phyloP scores from a whole-genome alignment of 2,113 vertebrate genomes.

The Todiramphus saurophagus region DNA sequence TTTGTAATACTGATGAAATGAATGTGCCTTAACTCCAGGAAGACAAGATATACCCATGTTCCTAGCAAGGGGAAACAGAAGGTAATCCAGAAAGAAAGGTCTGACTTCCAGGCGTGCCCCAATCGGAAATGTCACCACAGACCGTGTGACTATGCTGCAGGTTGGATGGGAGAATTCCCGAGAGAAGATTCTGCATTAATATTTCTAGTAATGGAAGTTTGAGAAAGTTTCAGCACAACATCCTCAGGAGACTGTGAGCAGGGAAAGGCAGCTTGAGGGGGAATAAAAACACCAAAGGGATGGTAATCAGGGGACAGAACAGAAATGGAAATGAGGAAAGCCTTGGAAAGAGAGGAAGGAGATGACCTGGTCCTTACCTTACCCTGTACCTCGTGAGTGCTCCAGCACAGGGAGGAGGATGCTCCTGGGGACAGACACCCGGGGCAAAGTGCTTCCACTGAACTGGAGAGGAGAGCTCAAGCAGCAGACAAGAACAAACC shows the following conservation, averaged over 20 bases:
- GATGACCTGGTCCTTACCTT: neutral
- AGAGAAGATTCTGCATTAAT: neutral
- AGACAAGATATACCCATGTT: neutral
- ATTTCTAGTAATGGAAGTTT: neutral
- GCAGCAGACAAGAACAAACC: neutral
- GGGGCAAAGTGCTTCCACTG: neutral
- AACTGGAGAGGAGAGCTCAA: neutral
- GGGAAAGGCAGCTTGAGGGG: neutral
- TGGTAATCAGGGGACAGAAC: slow-evolving; percentile 1
- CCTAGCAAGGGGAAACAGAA: neutral
- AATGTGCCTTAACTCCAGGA: neutral
- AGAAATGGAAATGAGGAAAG: slow-evolving; percentile 17
- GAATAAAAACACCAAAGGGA: neutral
- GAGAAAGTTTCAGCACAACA: neutral
- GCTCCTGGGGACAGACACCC: neutral
- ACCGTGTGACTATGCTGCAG: neutral
- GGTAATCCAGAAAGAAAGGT: neutral
- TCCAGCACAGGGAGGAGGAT: neutral
- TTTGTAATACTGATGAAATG: neutral
- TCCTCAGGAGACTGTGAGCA: neutral
- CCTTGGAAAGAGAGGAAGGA: neutral
- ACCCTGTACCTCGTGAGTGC: neutral
- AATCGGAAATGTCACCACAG: neutral
- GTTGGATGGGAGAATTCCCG: neutral
- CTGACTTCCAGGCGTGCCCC: neutral